Base-by-base conservation (phyloP, 2,888 invertebrate species). In the Gymnoscelis rufifasciata region DNA sequence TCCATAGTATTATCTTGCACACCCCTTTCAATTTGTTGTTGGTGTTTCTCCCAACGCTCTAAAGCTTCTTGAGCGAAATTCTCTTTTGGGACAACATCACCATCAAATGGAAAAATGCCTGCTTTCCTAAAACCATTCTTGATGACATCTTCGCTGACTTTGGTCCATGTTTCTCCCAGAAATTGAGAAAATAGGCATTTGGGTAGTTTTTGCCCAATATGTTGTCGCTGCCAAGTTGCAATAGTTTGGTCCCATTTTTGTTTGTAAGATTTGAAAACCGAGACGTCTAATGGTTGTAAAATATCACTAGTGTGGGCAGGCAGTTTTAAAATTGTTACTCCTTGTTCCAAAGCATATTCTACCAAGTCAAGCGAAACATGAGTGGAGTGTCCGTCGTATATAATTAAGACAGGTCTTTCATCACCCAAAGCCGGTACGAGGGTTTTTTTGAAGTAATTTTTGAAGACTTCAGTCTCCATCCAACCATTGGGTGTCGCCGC, bases 171-270 rank as follows among this genome's bases (percentile, higher is more conserved):
- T 29, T 29, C 29, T 7, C 29, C 29, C 29, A 29, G 7, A 29
- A 29, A 29, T 29, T 29, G 29, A 3, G 29, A 29, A 29, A 29
- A 29, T 7, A 29, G 12, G 6, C 7, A 6, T 29, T 29, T 29
- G 31, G 46, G 46, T 51, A 51, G 46, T 28, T 47, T 51, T 46
- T 42, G 45, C 8, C 50, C 45, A 38, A 28, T 28, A 28, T 28
- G 4, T 6, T 28, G 28, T 28, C 28, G 4, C 28, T 51, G 50
- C 46, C 42, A 51, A 29, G 46, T 46, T n/a, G 45, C 46, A 33
- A 46, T 11, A 43, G 43, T 50, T 51, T 47, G 43, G 43, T 51
- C 51, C 46, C 46, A 51, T 46, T 51, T 51, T 30, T 51, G 42
- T 43, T 51, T 51, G 24, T 23, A 51, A 42, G 31, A 37, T 14